Evolutionary conservation across 2,888 invertebrate genomes (phyloP), one percentile per base, ranked within the genome.

Genomic region (Drosophila nigricruria): DNA sequence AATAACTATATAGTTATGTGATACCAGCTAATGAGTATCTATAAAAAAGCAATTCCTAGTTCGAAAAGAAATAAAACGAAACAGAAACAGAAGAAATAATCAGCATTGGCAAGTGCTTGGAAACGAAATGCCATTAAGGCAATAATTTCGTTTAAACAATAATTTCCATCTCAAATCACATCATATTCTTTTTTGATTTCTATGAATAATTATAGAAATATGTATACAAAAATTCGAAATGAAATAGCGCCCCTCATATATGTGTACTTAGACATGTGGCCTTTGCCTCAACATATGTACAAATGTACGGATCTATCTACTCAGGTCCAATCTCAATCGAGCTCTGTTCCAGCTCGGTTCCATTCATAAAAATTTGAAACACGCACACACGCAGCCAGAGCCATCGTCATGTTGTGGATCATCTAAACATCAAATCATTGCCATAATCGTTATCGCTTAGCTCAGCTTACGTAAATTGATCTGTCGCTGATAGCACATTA

Each of bases 401-500:
- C 12, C 32, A 14, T 49, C 8, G 3, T 8, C 14, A 8, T 47
- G 3, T 32, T 49, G 57, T 64, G 67, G 77, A 64, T 63, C 56
- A 53, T 65, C 53, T 63, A 54, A 66, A 61, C 68, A 73, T 64
- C 59, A 69, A 59, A 61, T 77, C 62, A 73, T 75, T 70, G 58
- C 66, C 86, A 84, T 82, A 72, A 70, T 74, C 60, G 78, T 70
- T 43, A 69, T 47, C 36, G 59, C 38, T 32, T 42, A 27, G 25
- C 54, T 62, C 64, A 62, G 73, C 68, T 70, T 75, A 64, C 78
- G 73, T 76, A 80, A 88, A 75, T 80, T 82, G 78, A 88, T 88
- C 80, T 70, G 68, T 66, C 77, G 71, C 70, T 75, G 69, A 70
- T 70, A 71, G 9, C 23, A 16, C 59, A 73, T 70, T 73, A 79